Conservation (phyloP, 2,888 invertebrate genomes). For the Acrocera orbiculus region DNA sequence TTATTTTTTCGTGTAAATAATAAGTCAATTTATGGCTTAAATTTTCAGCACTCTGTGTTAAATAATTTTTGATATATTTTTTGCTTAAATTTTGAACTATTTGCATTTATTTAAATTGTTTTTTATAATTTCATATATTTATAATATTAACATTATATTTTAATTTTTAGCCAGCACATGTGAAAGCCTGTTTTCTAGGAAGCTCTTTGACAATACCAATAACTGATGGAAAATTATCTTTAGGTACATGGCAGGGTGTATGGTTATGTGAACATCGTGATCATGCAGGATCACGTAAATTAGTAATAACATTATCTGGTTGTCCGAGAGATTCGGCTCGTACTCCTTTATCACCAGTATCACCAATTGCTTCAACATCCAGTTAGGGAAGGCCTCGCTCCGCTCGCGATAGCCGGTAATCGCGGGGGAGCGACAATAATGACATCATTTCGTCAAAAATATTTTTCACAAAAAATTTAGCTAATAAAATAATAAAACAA, state of each 20-base stretch:
- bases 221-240: conserved; percentile 83
- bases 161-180: conserved; percentile 75
- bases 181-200: conserved; percentile 91
- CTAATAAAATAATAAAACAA: too few species aligned
- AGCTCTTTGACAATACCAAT: conserved; percentile 91
- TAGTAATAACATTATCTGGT: conserved; percentile 76
- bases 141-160: conserved; percentile 10
- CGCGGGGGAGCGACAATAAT: conserved; percentile 35
- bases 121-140: too few species aligned
- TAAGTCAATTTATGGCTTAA: too few species aligned
- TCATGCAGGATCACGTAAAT: conserved; percentile 83
- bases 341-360: conserved; percentile 72
- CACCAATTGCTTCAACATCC: conserved; percentile 75
- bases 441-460: conserved; percentile 31
- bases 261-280: conserved; percentile 98
- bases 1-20: too few species aligned
- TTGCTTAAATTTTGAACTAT: too few species aligned
- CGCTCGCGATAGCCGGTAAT: conserved; percentile 36
- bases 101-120: too few species aligned
- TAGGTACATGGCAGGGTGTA: conserved; percentile 96
- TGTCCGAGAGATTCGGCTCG: conserved; percentile 73
- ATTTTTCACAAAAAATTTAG: conserved; percentile 32
- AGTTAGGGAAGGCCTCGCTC: conserved; percentile 65
- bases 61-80: too few species aligned
- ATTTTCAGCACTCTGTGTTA: too few species aligned